Percentiles rank a stretch among this genome's conserved stretches.
phyloP scores from a whole-genome alignment of 2,797 vertebrate species.

The Babyrousa celebensis region DNA sequence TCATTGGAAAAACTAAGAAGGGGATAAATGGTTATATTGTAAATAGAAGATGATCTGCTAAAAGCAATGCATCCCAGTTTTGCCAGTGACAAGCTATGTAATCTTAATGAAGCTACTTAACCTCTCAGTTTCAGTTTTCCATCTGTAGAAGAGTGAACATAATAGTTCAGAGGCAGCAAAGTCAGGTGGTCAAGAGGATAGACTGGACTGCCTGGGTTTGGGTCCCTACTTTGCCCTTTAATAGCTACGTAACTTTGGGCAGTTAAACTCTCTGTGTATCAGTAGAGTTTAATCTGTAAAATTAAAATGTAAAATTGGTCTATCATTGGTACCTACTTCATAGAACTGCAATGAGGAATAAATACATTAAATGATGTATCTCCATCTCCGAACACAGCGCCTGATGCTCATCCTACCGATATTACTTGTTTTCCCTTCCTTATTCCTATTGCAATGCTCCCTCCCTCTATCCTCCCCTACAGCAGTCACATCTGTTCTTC shows the following conservation, averaged over 20 bases:
- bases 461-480: not conserved
- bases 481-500: conserved; percentile 44
- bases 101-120: not conserved
- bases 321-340: conserved; percentile 50
- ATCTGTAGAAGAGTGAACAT: not conserved
- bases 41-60: conserved; percentile 57
- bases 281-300: no score
- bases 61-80: not conserved
- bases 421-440: conserved; percentile 11
- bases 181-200: not conserved
- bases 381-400: not conserved
- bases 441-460: not conserved
- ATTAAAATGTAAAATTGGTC: not conserved
- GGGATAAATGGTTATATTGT: not conserved
- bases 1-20: conserved; percentile 32
- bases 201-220: conserved; percentile 19
- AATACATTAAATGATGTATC: not conserved
- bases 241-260: conserved; percentile 28
- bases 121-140: conserved; percentile 24
- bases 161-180: not conserved
- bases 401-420: not conserved
- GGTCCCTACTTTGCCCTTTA: conserved; percentile 43
- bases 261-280: conserved; percentile 18
- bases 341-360: conserved; percentile 9
- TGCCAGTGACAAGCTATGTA: conserved; percentile 37